phyloP scores from a whole-genome alignment of 2,888 invertebrate species.

The Ernsta delagoae region DNA sequence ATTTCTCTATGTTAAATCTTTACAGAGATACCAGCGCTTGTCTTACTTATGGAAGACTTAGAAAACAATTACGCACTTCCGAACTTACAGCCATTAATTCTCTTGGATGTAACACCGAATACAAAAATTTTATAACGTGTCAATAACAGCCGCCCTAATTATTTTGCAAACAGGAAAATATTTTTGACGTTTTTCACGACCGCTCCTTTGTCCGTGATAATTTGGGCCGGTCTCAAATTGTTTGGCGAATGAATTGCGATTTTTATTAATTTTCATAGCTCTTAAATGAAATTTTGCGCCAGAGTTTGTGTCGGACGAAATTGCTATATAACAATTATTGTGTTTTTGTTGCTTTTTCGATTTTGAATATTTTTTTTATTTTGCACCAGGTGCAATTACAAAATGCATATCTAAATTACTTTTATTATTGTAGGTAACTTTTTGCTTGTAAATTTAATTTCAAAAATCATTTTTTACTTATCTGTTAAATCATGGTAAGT shows the following conservation, averaged over 20 bases:
- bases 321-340: not conserved
- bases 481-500: no score
- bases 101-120: slow-evolving; percentile 15
- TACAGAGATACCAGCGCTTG: not conserved
- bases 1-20: no score
- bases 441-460: no score
- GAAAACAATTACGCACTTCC: not conserved
- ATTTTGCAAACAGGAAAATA: slow-evolving; percentile 35
- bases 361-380: not conserved
- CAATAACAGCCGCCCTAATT: slow-evolving; percentile 36
- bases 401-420: no score
- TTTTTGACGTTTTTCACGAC: slow-evolving; percentile 32
- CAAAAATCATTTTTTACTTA: no score
- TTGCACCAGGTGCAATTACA: not conserved
- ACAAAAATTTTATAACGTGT: slow-evolving; percentile 34
- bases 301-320: slow-evolving; percentile 7
- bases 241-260: slow-evolving; percentile 36
- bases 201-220: slow-evolving; percentile 36
- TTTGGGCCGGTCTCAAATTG: slow-evolving; percentile 35
- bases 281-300: slow-evolving; percentile 19
- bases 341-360: not conserved
- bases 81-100: slow-evolving; percentile 13
- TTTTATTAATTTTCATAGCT: slow-evolving; percentile 34
- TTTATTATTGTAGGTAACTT: no score
- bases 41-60: not conserved